Evolutionary conservation across 1,140 invertebrate genomes (phyloP), one percentile per base, ranked within the genome.

Genomic region (Tetramorium alpestre): DNA sequence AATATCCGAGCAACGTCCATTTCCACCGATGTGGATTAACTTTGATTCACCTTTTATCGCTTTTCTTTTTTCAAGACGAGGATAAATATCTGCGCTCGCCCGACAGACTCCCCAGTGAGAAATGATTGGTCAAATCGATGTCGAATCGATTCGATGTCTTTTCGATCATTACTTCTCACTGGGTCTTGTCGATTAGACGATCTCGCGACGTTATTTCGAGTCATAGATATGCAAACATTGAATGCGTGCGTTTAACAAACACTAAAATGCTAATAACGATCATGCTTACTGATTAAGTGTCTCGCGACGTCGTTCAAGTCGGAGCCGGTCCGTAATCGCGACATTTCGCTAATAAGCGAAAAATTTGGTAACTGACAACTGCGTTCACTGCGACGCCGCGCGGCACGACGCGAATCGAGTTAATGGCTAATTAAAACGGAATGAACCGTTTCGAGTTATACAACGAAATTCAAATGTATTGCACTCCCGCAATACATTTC

Each of bases 361-460:
- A 69, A 69, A 69, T 69, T 69, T 28, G 22, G 10, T 33, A 47
- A 69, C 22, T 22, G 22, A 22, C 22, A 22, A 22, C 22, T 22
- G 22, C 22, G 22, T n/a, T 62, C 38, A 44, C 11, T 47, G 10
- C 11, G 64, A 22, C 38, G 38, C 41, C 41, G 41, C 13, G 18
- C 28, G 33, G 16, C 28, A 64, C 8, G 3, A 64, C 38, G 38
- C 10, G n/a, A 67, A 3, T 7, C 41, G 41, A 69, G 65, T 49
- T 69, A 69, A 69, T 49, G 65, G 41, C 65, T 69, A 69, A 69
- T 69, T 69, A 69, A 69, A 69, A 69, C n/a, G 65, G 22, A 69
- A 69, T 25, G 65, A 25, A 49, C 65, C 65, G 41, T 69, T 0
- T 41, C 44, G 22, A 69, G 49, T 69, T 28, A 69, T 49, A 69